Percentiles rank a stretch among this genome's conserved stretches.
phyloP scores from a whole-genome alignment of 2,797 vertebrate genomes.

The Eleutherodactylus coqui region DNA sequence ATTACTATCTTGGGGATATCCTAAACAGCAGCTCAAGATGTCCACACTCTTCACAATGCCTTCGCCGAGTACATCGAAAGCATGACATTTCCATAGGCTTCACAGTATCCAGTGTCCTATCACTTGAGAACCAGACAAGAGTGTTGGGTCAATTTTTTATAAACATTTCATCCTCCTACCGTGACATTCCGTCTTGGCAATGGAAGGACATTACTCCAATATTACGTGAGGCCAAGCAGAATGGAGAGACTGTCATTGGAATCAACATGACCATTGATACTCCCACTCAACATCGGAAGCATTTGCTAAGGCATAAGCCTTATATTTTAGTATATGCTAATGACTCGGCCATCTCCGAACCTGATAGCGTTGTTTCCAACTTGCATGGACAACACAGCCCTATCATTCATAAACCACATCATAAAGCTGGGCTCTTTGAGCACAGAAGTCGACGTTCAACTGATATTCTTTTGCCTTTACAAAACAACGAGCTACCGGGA shows the following conservation, averaged over 20 bases:
- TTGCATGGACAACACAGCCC: slow-evolving; percentile 78
- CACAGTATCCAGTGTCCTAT: slow-evolving; percentile 83
- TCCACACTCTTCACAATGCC: slow-evolving; percentile 70
- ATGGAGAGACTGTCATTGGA: slow-evolving; percentile 82
- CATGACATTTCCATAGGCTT: slow-evolving; percentile 78
- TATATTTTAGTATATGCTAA: slow-evolving; percentile 96
- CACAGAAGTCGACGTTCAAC: slow-evolving; percentile 80
- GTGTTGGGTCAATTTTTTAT: slow-evolving; percentile 81
- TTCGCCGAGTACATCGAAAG: slow-evolving; percentile 64
- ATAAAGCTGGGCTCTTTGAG: slow-evolving; percentile 41
- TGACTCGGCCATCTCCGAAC: slow-evolving; percentile 91
- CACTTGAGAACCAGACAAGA: slow-evolving; percentile 74
- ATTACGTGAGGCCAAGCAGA: slow-evolving; percentile 82
- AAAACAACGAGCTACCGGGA: slow-evolving; percentile 94
- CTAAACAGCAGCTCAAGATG: slow-evolving; percentile 72
- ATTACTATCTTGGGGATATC: slow-evolving; percentile 86
- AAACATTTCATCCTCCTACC: slow-evolving; percentile 77
- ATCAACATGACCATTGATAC: slow-evolving; percentile 79
- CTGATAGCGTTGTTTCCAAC: slow-evolving; percentile 86
- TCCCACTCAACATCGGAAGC: slow-evolving; percentile 73
- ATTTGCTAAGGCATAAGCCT: slow-evolving; percentile 77
- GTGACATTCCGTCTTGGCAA: slow-evolving; percentile 83
- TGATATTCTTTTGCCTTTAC: slow-evolving; percentile 81
- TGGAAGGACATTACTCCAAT: slow-evolving; percentile 90
- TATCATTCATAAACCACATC: slow-evolving; percentile 33